Evolutionary conservation across 2,113 vertebrate genomes (phyloP), one percentile per base, ranked within the genome.

Genomic region (Uria lomvia): DNA sequence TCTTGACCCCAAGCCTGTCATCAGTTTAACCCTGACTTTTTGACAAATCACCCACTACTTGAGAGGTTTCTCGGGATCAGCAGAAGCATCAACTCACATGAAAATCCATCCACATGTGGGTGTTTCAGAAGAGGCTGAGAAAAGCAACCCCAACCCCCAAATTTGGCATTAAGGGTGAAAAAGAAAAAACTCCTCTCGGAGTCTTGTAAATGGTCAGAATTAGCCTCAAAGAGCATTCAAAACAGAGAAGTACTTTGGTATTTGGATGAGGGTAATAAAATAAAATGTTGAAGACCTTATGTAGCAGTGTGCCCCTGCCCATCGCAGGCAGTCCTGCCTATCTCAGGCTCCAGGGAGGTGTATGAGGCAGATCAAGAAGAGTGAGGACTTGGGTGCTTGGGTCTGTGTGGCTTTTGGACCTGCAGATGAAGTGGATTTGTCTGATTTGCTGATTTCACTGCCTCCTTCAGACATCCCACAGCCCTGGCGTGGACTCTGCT

Each of bases 401-500:
- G 14, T 38, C 40, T 58, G 3, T 59, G 30, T 60, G 67, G 52
- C 24, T 80, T 90, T 65, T 43, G 43, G 49, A 58, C 17, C 12
- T 16, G 10, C 9, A 66, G 34, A 34, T 73, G 22, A 4, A 23
- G 27, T 40, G 71, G 5, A 36, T 92, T 86, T 60, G 6, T 30
- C 34, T 50, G 14, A 27, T 34, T 32, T 76, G 36, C 9, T 42
- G 42, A 7, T 77, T 40, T 45, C 70, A 34, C 27, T 5, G 4
- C 7, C 12, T 72, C 21, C 38, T 8, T 67, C 60, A 52, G n/a
- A 19, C 1, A 1, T 58, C 32, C 45, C n/a, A 5, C 3, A 3
- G 30, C 40, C 30, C 49, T 65, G 62, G 6, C 1, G 0, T 0
- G 27, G 36, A 30, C 12, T n/a, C 38, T 45, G 43, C 74, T 67